phyloP scores from a whole-genome alignment of 2,888 invertebrate species.

The Phania funesta region DNA sequence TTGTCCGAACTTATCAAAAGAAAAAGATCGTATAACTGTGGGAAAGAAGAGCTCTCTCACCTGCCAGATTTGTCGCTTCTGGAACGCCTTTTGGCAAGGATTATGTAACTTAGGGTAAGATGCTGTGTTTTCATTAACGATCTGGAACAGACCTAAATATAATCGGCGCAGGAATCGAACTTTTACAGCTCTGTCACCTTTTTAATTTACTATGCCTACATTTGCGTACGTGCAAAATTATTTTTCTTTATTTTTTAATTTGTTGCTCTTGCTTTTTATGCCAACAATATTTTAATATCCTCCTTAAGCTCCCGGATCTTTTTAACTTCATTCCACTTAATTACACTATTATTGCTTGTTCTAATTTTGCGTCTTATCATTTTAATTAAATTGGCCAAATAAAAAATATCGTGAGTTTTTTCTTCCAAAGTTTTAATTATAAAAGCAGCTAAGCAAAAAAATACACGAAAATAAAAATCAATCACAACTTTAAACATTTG shows the following conservation, averaged over 20 bases:
- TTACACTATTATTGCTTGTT: conserved; percentile 13
- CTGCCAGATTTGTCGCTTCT: no score
- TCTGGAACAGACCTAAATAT: no score
- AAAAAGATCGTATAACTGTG: no score
- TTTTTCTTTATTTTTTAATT: conserved; percentile 1
- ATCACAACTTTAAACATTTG: conserved; percentile 12
- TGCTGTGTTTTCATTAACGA: no score
- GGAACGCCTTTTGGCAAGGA: no score
- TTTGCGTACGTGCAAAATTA: conserved; percentile 9
- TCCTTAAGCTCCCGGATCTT: conserved; percentile 63
- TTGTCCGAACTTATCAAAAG: no score
- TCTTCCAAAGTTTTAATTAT: no score
- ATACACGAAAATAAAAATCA: neutral
- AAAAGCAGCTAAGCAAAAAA: neutral
- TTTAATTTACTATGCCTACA: neutral
- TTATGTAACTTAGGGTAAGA: no score
- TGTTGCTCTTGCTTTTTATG: conserved; percentile 1
- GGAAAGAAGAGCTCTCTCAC: no score
- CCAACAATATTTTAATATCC: conserved; percentile 35
- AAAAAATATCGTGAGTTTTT: conserved; percentile 5
- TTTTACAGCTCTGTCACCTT: neutral
- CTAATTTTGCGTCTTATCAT: conserved; percentile 8
- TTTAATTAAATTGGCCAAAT: neutral
- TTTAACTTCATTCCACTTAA: conserved; percentile 15
- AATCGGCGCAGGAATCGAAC: no score